Conservation (phyloP, 2,113 vertebrate genomes). For the Romanogobio albipinnatus region DNA sequence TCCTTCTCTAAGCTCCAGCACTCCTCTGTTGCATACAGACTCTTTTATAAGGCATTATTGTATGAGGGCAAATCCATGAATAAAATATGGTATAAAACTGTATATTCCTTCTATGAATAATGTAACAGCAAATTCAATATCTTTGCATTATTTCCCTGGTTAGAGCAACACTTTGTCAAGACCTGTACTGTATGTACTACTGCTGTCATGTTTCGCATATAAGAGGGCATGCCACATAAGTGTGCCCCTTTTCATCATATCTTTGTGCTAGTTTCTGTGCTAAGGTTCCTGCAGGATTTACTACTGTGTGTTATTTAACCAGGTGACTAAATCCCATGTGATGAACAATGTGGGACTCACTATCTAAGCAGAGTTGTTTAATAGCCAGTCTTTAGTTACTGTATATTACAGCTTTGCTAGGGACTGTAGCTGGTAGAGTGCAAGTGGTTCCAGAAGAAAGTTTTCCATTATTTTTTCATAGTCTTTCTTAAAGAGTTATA, state of each 20-base stretch:
- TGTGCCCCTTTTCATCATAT: conserved; percentile 2
- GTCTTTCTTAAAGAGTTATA: no score
- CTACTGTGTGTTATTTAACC: neutral
- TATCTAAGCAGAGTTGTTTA: neutral
- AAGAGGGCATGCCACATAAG: conserved; percentile 43
- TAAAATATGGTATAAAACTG: conserved; percentile 78
- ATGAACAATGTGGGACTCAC: neutral
- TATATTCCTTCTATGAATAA: conserved; percentile 78
- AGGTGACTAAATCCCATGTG: conserved; percentile 11
- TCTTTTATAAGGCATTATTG: conserved; percentile 59
- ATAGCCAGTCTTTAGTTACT: neutral
- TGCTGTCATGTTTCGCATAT: conserved; percentile 70
- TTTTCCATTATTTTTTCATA: no score
- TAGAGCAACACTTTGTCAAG: conserved; percentile 65
- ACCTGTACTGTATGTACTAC: conserved; percentile 44
- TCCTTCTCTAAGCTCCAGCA: conserved; percentile 49
- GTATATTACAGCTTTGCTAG: neutral
- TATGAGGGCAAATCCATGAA: conserved; percentile 77
- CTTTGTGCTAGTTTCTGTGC: neutral
- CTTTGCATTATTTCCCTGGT: conserved; percentile 72
- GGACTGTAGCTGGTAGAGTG: neutral
- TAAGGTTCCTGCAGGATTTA: conserved; percentile 29
- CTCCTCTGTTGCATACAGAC: neutral
- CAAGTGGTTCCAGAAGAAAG: neutral
- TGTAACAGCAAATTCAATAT: conserved; percentile 71